A percentile compares a stretch with the other conserved stretches of the same genome.
Conservation (phyloP, 2,888 invertebrate genomes). For the Eudemis profundana region DNA sequence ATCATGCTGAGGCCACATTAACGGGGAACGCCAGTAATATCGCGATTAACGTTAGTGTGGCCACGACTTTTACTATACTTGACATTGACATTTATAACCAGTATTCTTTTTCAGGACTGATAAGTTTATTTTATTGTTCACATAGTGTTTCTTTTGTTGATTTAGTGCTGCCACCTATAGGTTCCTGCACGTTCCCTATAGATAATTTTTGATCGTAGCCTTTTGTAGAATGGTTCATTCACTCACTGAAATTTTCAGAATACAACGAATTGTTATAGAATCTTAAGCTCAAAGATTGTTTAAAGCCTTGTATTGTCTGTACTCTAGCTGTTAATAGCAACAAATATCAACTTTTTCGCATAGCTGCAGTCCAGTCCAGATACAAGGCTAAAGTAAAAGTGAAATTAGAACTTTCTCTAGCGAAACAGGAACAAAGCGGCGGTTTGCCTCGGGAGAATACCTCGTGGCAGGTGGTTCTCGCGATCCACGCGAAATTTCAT, state of each 20-base stretch:
- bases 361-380: conserved; percentile 16
- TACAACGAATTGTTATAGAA: neutral
- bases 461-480: conserved; percentile 69
- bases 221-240: too few relatives aligned
- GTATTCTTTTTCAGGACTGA: too few relatives aligned
- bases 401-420: conserved; percentile 68
- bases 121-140: too few relatives aligned
- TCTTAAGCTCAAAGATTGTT: neutral
- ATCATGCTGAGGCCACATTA: too few relatives aligned
- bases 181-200: too few relatives aligned
- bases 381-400: conserved; percentile 57
- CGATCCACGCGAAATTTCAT: conserved; percentile 72
- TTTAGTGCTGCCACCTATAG: too few relatives aligned
- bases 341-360: conserved; percentile 24
- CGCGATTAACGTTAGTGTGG: too few relatives aligned
- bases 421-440: conserved; percentile 60
- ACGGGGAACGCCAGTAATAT: too few relatives aligned
- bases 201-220: too few relatives aligned
- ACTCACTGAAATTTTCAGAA: neutral
- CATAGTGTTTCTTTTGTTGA: too few relatives aligned
- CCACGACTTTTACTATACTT: too few relatives aligned
- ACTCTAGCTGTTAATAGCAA: conserved; percentile 10
- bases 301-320: neutral
- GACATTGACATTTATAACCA: too few relatives aligned
- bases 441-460: conserved; percentile 59